phyloP scores from a whole-genome alignment of 2,797 vertebrate species.

The Channa striata region DNA sequence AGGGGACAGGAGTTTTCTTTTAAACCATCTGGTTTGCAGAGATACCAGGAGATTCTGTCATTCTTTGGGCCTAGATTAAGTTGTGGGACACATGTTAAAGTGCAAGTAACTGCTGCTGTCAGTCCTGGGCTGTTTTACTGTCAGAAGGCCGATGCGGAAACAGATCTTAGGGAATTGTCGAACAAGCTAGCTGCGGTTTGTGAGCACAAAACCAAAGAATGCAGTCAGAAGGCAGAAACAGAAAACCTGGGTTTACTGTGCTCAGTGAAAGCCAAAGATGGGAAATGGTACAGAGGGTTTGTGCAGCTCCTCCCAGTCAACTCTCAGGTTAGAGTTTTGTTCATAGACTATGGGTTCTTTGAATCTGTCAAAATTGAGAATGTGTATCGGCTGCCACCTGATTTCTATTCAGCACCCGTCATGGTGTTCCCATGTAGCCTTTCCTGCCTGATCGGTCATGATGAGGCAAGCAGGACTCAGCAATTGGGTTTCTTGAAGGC shows the following conservation, averaged over 20 bases:
- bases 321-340: slow-evolving; percentile 87
- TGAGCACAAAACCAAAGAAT: slow-evolving; percentile 70
- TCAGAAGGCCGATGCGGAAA: slow-evolving; percentile 82
- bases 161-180: slow-evolving; percentile 86
- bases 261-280: slow-evolving; percentile 88
- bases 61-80: slow-evolving; percentile 80
- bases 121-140: slow-evolving; percentile 89
- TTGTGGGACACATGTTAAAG: slow-evolving; percentile 80
- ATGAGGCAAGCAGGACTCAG: slow-evolving; percentile 68
- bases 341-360: slow-evolving; percentile 91
- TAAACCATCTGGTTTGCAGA: slow-evolving; percentile 65
- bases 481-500: slow-evolving; percentile 85
- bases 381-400: slow-evolving; percentile 84
- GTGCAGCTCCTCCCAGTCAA: slow-evolving; percentile 87
- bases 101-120: slow-evolving; percentile 87
- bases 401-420: slow-evolving; percentile 85
- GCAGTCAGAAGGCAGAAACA: slow-evolving; percentile 39
- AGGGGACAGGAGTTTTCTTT: slow-evolving; percentile 68
- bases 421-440: slow-evolving; percentile 90
- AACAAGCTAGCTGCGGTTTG: slow-evolving; percentile 81
- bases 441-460: slow-evolving; percentile 74
- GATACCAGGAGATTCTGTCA: slow-evolving; percentile 81
- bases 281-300: slow-evolving; percentile 92
- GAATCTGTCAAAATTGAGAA: slow-evolving; percentile 85
- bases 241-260: slow-evolving; percentile 90